These are phyloP conservation scores for Caenorhabditis sp. DNA, from an alignment of 2,888 invertebrate species.

Conservation along the genomic window DNA sequence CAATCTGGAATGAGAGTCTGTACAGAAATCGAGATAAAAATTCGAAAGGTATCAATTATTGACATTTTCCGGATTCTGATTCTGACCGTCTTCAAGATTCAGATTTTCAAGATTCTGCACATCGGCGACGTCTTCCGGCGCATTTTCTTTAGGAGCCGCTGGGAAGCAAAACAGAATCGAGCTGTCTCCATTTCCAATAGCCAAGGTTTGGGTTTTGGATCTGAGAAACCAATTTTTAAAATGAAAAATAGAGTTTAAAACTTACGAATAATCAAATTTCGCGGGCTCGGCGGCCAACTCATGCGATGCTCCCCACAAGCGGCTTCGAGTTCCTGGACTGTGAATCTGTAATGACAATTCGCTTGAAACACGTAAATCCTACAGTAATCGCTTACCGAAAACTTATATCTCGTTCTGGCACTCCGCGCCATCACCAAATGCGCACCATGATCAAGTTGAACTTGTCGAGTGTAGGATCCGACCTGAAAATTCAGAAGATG, in stretches of 20 bases:
- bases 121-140: neutral
- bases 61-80: too few relatives aligned
- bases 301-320: slow-evolving; percentile 24
- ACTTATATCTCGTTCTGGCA: slow-evolving; percentile 23
- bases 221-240: slow-evolving; percentile 26
- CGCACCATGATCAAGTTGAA: slow-evolving; percentile 32
- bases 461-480: slow-evolving; percentile 57
- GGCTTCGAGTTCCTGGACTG: slow-evolving; percentile 55
- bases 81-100: too few relatives aligned
- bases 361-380: neutral
- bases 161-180: slow-evolving; percentile 61
- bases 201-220: slow-evolving; percentile 36
- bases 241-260: neutral
- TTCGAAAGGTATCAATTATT: too few relatives aligned
- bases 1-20: too few relatives aligned
- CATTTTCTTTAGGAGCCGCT: neutral
- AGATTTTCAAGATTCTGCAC: too few relatives aligned
- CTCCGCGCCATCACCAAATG: slow-evolving; percentile 59
- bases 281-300: slow-evolving; percentile 61
- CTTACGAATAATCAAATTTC: slow-evolving; percentile 64
- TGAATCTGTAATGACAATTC: slow-evolving; percentile 41
- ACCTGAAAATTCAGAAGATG: slow-evolving; percentile 31
- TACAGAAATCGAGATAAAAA: too few relatives aligned
- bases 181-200: slow-evolving; percentile 64
- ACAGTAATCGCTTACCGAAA: slow-evolving; percentile 25